A percentile compares a stretch with the other conserved stretches of the same genome.
Conservation (phyloP, 2,113 vertebrate genomes). For the Elachura formosa region DNA sequence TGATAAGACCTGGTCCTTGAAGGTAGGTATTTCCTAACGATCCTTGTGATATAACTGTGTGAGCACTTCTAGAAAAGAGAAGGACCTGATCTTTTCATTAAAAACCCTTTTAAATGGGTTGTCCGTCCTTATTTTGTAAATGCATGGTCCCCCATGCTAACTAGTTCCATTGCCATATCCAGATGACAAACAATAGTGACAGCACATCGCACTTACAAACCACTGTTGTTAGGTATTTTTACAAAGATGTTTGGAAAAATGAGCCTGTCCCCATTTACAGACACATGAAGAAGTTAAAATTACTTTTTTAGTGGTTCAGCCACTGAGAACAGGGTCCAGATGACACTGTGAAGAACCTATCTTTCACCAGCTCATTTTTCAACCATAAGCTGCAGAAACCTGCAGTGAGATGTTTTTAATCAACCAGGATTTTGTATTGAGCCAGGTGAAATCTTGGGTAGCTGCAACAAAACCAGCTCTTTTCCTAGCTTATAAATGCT, state of each 20-base stretch:
- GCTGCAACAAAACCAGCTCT: background rate
- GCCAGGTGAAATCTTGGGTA: background rate
- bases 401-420: background rate
- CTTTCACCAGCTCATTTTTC: background rate
- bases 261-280: background rate
- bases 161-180: background rate
- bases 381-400: background rate
- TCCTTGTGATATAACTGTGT: background rate
- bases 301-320: background rate
- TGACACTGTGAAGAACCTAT: background rate
- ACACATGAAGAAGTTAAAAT: background rate
- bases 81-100: background rate
- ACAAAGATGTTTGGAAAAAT: background rate
- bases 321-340: background rate
- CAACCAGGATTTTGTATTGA: background rate
- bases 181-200: background rate
- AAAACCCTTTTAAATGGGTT: background rate
- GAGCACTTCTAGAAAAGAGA: background rate
- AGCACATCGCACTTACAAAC: background rate
- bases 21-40: background rate
- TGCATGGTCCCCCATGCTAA: accelerated
- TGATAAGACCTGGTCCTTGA: background rate
- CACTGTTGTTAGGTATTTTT: background rate
- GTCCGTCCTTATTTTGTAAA: background rate
- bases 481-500: background rate